Conservation (phyloP, 2,797 vertebrate genomes). For the Esox masquinongy region DNA sequence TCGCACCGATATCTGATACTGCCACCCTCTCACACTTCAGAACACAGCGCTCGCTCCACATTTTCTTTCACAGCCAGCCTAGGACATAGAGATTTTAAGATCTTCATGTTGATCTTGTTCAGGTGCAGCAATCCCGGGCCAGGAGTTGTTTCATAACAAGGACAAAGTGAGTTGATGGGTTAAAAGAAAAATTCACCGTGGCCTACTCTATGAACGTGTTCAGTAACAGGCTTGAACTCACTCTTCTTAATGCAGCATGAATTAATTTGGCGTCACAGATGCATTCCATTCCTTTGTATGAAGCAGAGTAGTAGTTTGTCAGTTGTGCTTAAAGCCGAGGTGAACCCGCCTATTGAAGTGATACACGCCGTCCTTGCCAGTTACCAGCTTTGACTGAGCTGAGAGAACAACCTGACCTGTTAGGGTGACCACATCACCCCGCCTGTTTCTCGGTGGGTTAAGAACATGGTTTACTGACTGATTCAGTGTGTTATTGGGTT, state of each 20-base stretch:
- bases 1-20: constrained; percentile 52
- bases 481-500: not conserved
- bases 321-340: not conserved
- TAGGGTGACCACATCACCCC: not conserved
- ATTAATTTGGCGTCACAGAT: not conserved
- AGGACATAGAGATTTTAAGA: not conserved
- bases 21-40: not conserved
- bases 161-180: not conserved
- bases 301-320: not conserved
- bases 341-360: not conserved
- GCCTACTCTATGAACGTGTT: not conserved
- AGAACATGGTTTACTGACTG: not conserved
- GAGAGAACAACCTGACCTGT: not conserved
- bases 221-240: not conserved
- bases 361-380: not conserved
- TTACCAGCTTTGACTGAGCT: not conserved
- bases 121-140: not conserved
- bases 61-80: not conserved
- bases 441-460: not conserved
- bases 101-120: not conserved
- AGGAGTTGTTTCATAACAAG: not conserved
- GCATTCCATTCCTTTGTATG: not conserved
- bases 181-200: not conserved
- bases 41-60: not conserved
- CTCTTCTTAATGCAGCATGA: not conserved